Conservation (phyloP, 2,888 invertebrate species). For the Crossocerus cetratus region DNA sequence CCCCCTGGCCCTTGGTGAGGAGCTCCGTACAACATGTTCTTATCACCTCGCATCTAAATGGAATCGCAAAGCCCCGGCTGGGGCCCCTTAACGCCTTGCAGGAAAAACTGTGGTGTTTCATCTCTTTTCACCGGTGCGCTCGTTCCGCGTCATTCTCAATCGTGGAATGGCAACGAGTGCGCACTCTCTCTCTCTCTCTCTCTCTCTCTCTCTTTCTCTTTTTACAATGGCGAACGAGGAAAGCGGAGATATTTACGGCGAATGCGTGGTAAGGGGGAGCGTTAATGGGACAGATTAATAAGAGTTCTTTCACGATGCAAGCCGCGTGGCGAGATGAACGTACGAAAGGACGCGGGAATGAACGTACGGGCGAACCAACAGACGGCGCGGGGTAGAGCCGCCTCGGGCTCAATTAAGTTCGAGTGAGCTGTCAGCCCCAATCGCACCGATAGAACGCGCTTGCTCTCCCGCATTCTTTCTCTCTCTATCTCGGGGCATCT, state of each 20-base stretch:
- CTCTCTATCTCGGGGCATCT: background rate
- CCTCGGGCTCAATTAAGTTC: conserved; percentile 28
- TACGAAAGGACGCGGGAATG: background rate
- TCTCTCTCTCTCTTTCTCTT: too few relatives aligned
- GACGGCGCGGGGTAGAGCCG: background rate
- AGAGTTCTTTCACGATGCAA: conserved; percentile 21
- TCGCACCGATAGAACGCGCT: conserved; percentile 28
- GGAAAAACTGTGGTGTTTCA: background rate
- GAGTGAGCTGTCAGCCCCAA: conserved; percentile 22
- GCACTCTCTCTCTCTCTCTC: too few relatives aligned
- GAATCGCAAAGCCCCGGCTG: too few relatives aligned
- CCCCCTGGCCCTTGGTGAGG: conserved; percentile 6
- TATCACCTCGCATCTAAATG: background rate
- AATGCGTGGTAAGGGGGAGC: background rate
- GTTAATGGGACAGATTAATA: conserved; percentile 46
- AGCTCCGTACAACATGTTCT: conserved; percentile 34
- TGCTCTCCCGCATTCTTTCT: conserved; percentile 15
- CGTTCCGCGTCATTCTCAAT: conserved; percentile 6
- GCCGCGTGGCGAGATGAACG: conserved; percentile 11
- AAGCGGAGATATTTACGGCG: too few relatives aligned
- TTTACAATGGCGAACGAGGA: too few relatives aligned
- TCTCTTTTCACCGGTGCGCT: background rate
- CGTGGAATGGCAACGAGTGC: too few relatives aligned
- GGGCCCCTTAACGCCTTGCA: too few relatives aligned
- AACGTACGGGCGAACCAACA: too few relatives aligned